These are phyloP conservation scores for Adoxophyes honmai DNA, from an alignment of 1,140 invertebrate species.

Conservation along the genomic window DNA sequence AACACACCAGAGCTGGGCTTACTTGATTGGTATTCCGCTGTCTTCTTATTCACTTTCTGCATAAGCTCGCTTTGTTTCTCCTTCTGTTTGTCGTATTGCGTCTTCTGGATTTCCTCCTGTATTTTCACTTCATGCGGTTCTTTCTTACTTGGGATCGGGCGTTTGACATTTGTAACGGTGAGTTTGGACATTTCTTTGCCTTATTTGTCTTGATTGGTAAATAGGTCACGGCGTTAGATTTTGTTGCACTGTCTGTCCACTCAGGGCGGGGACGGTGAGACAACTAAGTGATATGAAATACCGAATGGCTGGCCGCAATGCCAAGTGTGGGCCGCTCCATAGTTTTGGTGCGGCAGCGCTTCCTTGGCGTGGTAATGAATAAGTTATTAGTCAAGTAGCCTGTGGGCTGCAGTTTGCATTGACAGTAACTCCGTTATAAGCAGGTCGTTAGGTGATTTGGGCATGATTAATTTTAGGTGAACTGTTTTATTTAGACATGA, in stretches of 20 bases:
- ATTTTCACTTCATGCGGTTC: slow-evolving; percentile 30
- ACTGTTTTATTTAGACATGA: not conserved
- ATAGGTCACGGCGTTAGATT: slow-evolving; percentile 44
- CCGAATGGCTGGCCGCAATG: slow-evolving; percentile 46
- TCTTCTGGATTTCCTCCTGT: slow-evolving; percentile 55
- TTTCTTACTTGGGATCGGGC: slow-evolving; percentile 47
- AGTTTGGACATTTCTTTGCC: slow-evolving; percentile 54
- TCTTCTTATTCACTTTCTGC: slow-evolving; percentile 65
- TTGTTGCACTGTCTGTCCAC: slow-evolving; percentile 37
- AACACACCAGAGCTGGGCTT: slow-evolving; percentile 64
- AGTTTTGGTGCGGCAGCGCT: slow-evolving; percentile 63
- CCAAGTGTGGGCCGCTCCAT: slow-evolving; percentile 69
- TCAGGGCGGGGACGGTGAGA: slow-evolving; percentile 40
- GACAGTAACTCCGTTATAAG: too few species aligned
- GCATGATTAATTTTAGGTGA: not conserved
- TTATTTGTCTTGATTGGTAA: slow-evolving; percentile 31
- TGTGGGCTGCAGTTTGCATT: slow-evolving; percentile 69
- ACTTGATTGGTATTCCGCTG: slow-evolving; percentile 61
- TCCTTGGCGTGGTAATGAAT: slow-evolving; percentile 71
- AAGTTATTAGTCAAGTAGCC: slow-evolving; percentile 43
- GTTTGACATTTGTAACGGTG: slow-evolving; percentile 59
- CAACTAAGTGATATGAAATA: slow-evolving; percentile 50
- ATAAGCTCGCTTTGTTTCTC: slow-evolving; percentile 57
- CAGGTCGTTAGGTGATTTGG: slow-evolving; percentile 1
- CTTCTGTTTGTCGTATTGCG: slow-evolving; percentile 50